A percentile compares a stretch with the other conserved stretches of the same genome.
Conservation (phyloP, 2,888 invertebrate species). For the Amiota mariae region DNA sequence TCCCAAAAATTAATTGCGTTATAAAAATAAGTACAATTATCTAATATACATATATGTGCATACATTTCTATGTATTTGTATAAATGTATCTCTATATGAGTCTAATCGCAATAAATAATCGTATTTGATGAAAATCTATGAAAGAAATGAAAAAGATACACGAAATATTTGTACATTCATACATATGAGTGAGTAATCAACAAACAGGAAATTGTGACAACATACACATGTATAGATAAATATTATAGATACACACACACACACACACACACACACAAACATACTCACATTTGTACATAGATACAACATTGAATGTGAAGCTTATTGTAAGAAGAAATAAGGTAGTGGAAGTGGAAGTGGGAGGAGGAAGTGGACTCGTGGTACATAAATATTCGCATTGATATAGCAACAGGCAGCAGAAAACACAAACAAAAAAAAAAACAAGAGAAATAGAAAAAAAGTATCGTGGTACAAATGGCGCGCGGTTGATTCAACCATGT, state of each 20-base stretch:
- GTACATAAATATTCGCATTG: neutral
- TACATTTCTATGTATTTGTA: no score
- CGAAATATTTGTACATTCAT: constrained; percentile 47
- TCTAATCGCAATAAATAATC: constrained; percentile 62
- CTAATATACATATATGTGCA: no score
- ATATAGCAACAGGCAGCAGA: constrained; percentile 21
- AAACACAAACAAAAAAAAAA: neutral
- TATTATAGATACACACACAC: no score
- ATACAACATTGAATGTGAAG: neutral
- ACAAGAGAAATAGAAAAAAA: neutral
- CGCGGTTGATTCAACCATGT: neutral
- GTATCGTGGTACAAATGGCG: neutral
- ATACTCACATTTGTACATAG: neutral
- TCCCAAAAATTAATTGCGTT: constrained; percentile 5
- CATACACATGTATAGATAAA: neutral
- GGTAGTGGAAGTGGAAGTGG: no score
- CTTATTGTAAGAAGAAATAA: neutral
- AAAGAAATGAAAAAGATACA: constrained; percentile 47
- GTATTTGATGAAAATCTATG: constrained; percentile 62
- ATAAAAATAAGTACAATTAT: neutral
- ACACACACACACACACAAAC: neutral
- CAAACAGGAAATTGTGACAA: constrained; percentile 68
- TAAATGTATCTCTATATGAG: neutral
- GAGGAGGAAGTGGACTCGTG: no score
- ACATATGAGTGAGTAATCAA: constrained; percentile 63